Evolutionary conservation across 2,797 vertebrate species (phyloP).

Genomic region (Acropternis orthonyx): DNA sequence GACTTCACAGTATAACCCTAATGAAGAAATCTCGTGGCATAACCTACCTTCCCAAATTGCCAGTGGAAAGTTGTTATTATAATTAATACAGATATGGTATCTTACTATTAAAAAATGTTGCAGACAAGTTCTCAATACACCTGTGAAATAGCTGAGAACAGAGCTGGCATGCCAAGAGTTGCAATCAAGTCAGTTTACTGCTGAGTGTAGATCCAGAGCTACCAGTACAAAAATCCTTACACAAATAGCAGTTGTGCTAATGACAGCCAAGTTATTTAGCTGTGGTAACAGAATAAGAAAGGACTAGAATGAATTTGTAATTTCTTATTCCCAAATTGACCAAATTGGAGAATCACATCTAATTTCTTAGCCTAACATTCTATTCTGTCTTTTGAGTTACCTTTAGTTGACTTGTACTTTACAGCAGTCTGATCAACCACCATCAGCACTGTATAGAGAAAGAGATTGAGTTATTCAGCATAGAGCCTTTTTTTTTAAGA

Average conservation of each 20-base stretch:
- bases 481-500: not conserved
- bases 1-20: not conserved
- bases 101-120: not conserved
- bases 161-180: not conserved
- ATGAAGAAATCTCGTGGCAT: not conserved
- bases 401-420: not conserved
- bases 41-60: not conserved
- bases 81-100: not conserved
- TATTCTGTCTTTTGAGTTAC: not conserved
- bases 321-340: not conserved
- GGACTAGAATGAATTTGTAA: not conserved
- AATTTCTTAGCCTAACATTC: not conserved
- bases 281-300: not conserved
- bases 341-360: not conserved
- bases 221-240: not conserved
- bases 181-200: not conserved
- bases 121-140: not conserved
- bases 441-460: not conserved
- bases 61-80: not conserved
- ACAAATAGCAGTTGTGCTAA: not conserved
- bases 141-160: not conserved
- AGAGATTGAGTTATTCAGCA: not conserved
- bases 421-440: not conserved
- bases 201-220: not conserved
- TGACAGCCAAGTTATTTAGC: not conserved